Conservation (phyloP, 2,888 invertebrate species). For the Boloria euphrosyne region DNA sequence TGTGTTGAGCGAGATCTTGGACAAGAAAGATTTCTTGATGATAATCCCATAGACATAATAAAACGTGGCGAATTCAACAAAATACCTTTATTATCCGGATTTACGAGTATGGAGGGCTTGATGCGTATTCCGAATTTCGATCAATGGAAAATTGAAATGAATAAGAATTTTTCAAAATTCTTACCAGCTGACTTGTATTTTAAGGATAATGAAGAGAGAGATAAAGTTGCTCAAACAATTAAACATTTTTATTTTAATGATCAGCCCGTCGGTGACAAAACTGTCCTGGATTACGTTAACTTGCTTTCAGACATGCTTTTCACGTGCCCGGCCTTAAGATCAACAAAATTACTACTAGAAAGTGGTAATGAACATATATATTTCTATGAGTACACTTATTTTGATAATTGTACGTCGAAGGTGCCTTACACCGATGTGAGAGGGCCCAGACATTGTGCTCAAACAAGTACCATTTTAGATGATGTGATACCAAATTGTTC, state of each 20-base stretch:
- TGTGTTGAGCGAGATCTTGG: constrained; percentile 51
- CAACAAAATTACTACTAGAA: constrained; percentile 45
- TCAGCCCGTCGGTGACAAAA: constrained; percentile 37
- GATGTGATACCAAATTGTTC: constrained; percentile 28
- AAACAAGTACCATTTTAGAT: constrained; percentile 44
- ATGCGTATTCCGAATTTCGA: constrained; percentile 43
- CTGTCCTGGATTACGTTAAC: constrained; percentile 32
- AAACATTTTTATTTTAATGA: constrained; percentile 56
- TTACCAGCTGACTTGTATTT: constrained; percentile 54
- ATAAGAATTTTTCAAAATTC: constrained; percentile 58
- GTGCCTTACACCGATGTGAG: constrained; percentile 47
- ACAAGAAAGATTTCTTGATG: constrained; percentile 50
- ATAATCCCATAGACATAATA: constrained; percentile 52
- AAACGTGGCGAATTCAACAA: constrained; percentile 50
- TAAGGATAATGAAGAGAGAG: constrained; percentile 40
- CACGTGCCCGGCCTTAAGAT: constrained; percentile 48
- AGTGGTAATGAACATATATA: constrained; percentile 48
- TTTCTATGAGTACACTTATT: constrained; percentile 54
- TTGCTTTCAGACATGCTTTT: constrained; percentile 60
- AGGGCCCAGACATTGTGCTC: constrained; percentile 53
- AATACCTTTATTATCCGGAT: constrained; percentile 55
- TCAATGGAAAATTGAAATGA: constrained; percentile 52
- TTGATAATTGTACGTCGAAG: constrained; percentile 44
- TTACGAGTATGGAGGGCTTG: constrained; percentile 53
- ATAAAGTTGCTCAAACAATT: constrained; percentile 43